A percentile compares a stretch with the other conserved stretches of the same genome.
These are phyloP conservation scores for Gastracanthus pulcherrimus DNA, from an alignment of 2,888 invertebrate genomes.

Conservation along the genomic window DNA sequence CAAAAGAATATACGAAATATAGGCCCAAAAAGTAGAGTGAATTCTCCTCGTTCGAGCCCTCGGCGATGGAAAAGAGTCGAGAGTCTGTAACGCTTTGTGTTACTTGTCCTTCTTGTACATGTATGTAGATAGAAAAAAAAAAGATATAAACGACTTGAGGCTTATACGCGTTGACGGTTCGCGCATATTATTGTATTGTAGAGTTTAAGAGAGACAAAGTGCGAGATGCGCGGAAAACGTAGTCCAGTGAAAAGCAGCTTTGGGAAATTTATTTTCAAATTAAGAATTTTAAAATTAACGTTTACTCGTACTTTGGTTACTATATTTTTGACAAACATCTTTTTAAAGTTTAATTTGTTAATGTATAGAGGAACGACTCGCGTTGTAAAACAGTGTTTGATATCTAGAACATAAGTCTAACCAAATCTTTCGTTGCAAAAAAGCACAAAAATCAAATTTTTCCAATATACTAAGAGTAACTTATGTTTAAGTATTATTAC, in stretches of 20 bases:
- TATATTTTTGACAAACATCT: not conserved
- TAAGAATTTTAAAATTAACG: not conserved
- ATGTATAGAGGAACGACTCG: too few species aligned
- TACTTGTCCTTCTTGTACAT: constrained; percentile 55
- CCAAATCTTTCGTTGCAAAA: not conserved
- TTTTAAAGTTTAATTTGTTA: constrained; percentile 3
- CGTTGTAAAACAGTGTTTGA: too few species aligned
- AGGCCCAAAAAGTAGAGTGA: not conserved
- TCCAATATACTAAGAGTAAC: too few species aligned
- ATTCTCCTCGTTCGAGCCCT: too few species aligned
- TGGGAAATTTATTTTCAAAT: constrained; percentile 36
- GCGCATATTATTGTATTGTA: constrained; percentile 43
- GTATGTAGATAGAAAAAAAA: constrained; percentile 57
- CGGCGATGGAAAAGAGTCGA: too few species aligned
- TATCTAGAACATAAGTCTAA: too few species aligned
- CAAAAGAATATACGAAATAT: not conserved
- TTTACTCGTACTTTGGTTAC: too few species aligned
- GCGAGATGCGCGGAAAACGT: not conserved
- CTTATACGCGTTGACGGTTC: constrained; percentile 33
- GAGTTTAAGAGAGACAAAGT: constrained; percentile 4
- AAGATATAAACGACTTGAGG: constrained; percentile 45
- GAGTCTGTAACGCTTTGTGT: constrained; percentile 38
- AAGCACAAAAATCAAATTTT: not conserved
- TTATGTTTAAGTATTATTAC: too few species aligned
- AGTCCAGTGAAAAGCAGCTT: constrained; percentile 27